Base-by-base conservation (phyloP, 2,888 invertebrate species). In the Troilus luridus region DNA sequence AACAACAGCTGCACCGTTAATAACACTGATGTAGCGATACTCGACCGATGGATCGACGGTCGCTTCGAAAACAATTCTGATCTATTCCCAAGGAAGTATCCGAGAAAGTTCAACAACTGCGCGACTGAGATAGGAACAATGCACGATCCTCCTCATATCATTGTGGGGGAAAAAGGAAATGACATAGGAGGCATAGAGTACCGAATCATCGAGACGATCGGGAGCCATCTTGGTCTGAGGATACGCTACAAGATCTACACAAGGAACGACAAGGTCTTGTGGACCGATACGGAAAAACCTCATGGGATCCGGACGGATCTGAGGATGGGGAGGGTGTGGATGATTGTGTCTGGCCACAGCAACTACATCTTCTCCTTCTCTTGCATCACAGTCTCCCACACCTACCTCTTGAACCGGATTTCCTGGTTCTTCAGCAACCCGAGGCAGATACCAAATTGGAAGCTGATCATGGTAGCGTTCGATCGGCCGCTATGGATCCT, bases 401-500 rank as follows among this genome's bases (percentile, higher is more conserved):
- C 85, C 5, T 85, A 85, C 54, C 54, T 85, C 56, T 12, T 14
- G 12, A 85, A 54, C 21, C 54, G n/a, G n/a, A 56, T 85, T n/a
- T n/a, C n/a, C n/a, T 85, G 85, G 85, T 85, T 85, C 56, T 85
- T 85, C 85, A 58, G 56, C 12, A 85, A 85, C 19, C 85, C 85
- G 7, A 54, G n/a, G 85, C 10, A 54, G n/a, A n/a, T 85, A 14
- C 56, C 85, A 0, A 56, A 54, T 21, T 85, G 85, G 85, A 56
- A 85, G 19, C n/a, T 85, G 12, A n/a, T 85, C 9, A 17, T 85
- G 12, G n/a, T 85, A 11, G 12, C 85, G 1, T 85, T 85, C 85
- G n/a, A 58, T 1, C 10, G 5, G 6, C 54, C 56, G 56, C 11
- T 58, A 0, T 85, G 85, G 85, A 8, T 77, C 72, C 19, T 77